Percentiles rank a stretch among this genome's conserved stretches.
These are phyloP conservation scores for Gallinago media DNA, from an alignment of 2,113 vertebrate genomes.

Conservation along the genomic window DNA sequence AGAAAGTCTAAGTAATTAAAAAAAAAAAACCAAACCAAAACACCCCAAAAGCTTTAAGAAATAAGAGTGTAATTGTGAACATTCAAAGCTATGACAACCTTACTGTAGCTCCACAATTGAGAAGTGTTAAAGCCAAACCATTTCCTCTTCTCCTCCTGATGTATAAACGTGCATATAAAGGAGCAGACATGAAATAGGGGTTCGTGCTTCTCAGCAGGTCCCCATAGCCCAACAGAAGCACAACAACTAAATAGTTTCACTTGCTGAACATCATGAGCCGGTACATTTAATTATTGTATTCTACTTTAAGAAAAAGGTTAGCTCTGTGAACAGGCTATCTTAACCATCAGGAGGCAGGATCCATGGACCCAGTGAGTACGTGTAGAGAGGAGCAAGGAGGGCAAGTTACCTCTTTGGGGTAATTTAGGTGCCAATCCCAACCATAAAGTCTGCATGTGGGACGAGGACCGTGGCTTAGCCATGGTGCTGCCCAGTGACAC, in stretches of 20 bases:
- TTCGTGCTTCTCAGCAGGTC: background rate
- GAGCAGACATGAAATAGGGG: background rate
- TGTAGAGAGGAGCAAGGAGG: background rate
- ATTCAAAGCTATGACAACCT: background rate
- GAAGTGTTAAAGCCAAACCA: background rate
- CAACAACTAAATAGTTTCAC: background rate
- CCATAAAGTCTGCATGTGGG: background rate
- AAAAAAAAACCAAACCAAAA: background rate
- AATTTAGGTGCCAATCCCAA: background rate
- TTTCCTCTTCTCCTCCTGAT: background rate
- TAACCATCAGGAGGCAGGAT: background rate
- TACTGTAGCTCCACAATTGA: background rate
- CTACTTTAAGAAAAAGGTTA: background rate
- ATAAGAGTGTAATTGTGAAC: background rate
- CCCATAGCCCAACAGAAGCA: rapidly evolving
- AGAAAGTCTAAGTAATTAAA: background rate
- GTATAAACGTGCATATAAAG: background rate
- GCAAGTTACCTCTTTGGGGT: background rate
- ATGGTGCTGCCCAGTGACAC: background rate
- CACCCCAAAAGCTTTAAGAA: background rate
- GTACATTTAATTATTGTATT: background rate
- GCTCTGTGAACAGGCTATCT: background rate
- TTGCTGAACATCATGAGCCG: background rate
- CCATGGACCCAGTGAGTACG: background rate
- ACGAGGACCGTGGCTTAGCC: background rate